Percentiles rank a stretch among this genome's conserved stretches.
phyloP scores from a whole-genome alignment of 1,140 invertebrate genomes.

The fruit fly (Drosophila melanogaster) region Release_6_plus_ISO1_MT NT_033777.3:28160001-28160500 shows the following conservation, averaged over 20 bases:
- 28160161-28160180: conserved; percentile 78
- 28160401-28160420: conserved; percentile 50
- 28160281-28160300: conserved; percentile 14
- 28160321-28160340: conserved; percentile 65
- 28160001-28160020: conserved; percentile 82
- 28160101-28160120: conserved; percentile 61
- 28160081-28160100: conserved; percentile 83
- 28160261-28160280: conserved; percentile 79
- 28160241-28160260: conserved; percentile 78
- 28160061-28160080: conserved; percentile 82
- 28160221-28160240: conserved; percentile 57
- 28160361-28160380: conserved; percentile 68
- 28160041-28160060: conserved; percentile 66
- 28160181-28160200: conserved; percentile 53
- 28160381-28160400: conserved; percentile 63
- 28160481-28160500: conserved; percentile 59
- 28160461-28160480: conserved; percentile 42
- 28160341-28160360: conserved; percentile 5
- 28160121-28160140: conserved; percentile 18
- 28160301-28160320: conserved; percentile 68
- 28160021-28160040: conserved; percentile 66
- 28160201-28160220: conserved; percentile 55
- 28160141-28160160: conserved; percentile 58
- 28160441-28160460: conserved; percentile 60
- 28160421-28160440: conserved; percentile 50